These are phyloP conservation scores for Climacteris rufus DNA, from an alignment of 2,113 vertebrate species.

Conservation along the genomic window DNA sequence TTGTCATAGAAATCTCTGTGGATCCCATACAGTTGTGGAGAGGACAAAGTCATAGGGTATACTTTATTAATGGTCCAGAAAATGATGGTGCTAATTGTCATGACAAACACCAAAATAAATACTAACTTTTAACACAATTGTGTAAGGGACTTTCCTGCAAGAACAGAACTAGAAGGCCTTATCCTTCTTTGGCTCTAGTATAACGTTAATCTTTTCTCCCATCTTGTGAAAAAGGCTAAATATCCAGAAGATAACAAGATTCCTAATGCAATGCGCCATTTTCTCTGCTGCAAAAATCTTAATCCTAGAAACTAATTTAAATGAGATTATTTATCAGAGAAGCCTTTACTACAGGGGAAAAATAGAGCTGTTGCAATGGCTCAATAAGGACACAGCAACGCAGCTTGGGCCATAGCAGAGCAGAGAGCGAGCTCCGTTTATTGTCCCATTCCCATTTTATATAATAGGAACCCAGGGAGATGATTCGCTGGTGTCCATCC, in stretches of 20 bases:
- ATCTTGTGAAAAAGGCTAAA: not conserved
- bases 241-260: not conserved
- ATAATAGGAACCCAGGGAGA: no score
- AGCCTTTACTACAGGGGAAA: not conserved
- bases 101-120: not conserved
- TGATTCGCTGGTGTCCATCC: no score
- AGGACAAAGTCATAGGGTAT: not conserved
- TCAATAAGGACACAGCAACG: no score
- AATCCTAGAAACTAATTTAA: not conserved
- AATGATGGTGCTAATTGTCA: not conserved
- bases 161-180: not conserved
- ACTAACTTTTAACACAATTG: not conserved
- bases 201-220: not conserved
- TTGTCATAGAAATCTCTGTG: not conserved
- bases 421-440: no score
- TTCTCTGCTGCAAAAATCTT: not conserved
- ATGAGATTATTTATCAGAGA: not conserved
- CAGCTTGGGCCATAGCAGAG: no score
- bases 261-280: not conserved
- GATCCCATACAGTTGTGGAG: not conserved
- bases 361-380: no score
- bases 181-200: not conserved
- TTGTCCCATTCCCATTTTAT: no score
- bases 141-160: not conserved
- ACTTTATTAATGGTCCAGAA: not conserved